Base-by-base conservation (phyloP, 2,113 vertebrate species). In the Paedocypris sp. region DNA sequence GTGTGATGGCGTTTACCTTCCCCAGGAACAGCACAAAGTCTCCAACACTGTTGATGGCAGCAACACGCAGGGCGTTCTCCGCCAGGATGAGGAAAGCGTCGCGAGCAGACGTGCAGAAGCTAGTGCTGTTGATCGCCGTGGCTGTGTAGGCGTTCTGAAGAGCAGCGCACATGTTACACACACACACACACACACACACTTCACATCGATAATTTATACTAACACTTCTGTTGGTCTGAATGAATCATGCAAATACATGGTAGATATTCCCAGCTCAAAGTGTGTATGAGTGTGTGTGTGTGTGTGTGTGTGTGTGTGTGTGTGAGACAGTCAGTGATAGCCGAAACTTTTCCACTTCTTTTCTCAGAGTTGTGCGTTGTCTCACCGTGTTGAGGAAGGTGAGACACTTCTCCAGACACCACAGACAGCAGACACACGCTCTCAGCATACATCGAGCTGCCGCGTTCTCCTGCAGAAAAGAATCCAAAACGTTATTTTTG, bases 391-490 rank as follows among this genome's bases (percentile, higher is more conserved):
- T 98, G 80, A 98, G 81, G 75, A 90, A 99, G 26, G 80, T 83
- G 36, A 98, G 89, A 84, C 95, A 98, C 86, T 96, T 98, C 80
- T 98, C 92, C 28, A 98, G 84, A 86, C 95, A 98, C 93, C 94
- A 98, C 80, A 98, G 81, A 82, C 93, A 98, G 83, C 95, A 98
- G 71, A 98, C 88, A 64, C 95, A 98, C 33, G 89, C 80, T 80
- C 97, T 98, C 69, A 98, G 72, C 86, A 98, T 82, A 80, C 94
- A 98, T n/a, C 92, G 89, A 60, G 95, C 93, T 66, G 90, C 93
- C 29, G 89, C 92, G 35, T 98, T 98, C 74, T 98, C 94, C 95
- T 98, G 29, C 1, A 7, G 41, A 4, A 42, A 2, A 1, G 4
- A 42, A 57, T n/a, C 31, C n/a, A n/a, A 16, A 3, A 4, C 4